Conservation (phyloP, 2,113 vertebrate genomes). For the Martes martes region DNA sequence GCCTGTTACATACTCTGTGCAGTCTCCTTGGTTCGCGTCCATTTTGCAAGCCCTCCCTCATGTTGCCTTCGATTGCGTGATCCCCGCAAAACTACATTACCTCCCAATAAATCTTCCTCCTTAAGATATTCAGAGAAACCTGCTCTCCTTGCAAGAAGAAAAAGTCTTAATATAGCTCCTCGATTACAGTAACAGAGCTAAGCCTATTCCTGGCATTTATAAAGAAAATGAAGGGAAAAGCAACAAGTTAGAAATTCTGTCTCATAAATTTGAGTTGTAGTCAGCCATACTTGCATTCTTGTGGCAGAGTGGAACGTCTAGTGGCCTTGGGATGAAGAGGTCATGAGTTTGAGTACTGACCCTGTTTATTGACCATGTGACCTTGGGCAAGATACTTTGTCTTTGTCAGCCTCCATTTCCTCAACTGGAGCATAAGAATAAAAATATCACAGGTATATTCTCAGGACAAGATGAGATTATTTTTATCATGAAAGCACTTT, state of each 20-base stretch:
- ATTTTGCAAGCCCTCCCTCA: background rate
- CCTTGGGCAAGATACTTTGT: background rate
- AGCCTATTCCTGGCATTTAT: background rate
- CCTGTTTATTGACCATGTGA: slow-evolving; percentile 25
- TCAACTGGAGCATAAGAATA: slow-evolving; percentile 17
- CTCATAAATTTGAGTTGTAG: background rate
- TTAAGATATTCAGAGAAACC: background rate
- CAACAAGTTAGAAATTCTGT: background rate
- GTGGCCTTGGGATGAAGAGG: background rate
- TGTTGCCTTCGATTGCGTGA: background rate
- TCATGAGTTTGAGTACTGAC: background rate
- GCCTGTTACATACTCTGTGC: background rate
- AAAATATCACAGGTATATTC: slow-evolving; percentile 35
- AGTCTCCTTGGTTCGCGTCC: background rate
- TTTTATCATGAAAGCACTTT: slow-evolving; percentile 52
- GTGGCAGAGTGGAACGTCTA: background rate
- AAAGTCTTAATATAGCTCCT: background rate
- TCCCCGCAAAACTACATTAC: background rate
- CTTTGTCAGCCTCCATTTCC: background rate
- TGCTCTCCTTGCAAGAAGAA: background rate
- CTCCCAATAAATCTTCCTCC: background rate
- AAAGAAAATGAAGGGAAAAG: slow-evolving; percentile 1
- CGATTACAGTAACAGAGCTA: background rate
- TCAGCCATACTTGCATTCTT: background rate
- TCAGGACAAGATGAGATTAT: slow-evolving; percentile 16